A percentile compares a stretch with the other conserved stretches of the same genome.
phyloP scores from a whole-genome alignment of 2,797 vertebrate genomes.

The Clarias pachynema region DNA sequence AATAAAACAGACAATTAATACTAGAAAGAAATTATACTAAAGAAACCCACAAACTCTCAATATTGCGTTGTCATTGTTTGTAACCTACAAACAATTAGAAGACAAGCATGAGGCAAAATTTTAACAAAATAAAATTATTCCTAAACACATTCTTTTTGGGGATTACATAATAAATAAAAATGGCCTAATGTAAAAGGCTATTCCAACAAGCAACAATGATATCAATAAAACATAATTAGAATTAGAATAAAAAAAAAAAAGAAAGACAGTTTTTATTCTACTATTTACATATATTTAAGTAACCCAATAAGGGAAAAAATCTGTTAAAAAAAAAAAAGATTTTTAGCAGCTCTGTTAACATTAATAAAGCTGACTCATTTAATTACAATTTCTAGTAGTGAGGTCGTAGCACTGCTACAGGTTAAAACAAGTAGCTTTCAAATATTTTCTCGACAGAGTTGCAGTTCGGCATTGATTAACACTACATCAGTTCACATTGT shows the following conservation, averaged over 20 bases:
- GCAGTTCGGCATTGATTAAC: background rate
- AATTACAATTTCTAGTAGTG: background rate
- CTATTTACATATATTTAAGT: background rate
- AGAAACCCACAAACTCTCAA: slow-evolving; percentile 42
- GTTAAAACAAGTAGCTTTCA: background rate
- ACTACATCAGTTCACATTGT: background rate
- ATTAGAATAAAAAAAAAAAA: background rate
- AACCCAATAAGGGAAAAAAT: background rate
- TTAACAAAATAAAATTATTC: slow-evolving; percentile 12
- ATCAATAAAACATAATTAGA: background rate
- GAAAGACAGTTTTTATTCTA: background rate
- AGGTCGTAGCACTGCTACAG: background rate
- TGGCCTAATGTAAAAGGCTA: background rate
- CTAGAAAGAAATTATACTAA: slow-evolving; percentile 59
- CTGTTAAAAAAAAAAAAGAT: background rate
- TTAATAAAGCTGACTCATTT: background rate
- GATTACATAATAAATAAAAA: slow-evolving; percentile 38
- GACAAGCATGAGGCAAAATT: background rate
- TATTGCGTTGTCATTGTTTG: slow-evolving; percentile 27
- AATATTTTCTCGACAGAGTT: background rate
- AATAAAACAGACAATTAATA: slow-evolving; percentile 65
- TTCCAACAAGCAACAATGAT: background rate
- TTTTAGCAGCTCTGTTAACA: background rate
- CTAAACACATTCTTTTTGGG: slow-evolving; percentile 13
- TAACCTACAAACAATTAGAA: background rate